Percentiles rank a stretch among this genome's conserved stretches.
These are phyloP conservation scores for Cyphomyrus discorhynchus DNA, from an alignment of 2,113 vertebrate species.

Conservation along the genomic window DNA sequence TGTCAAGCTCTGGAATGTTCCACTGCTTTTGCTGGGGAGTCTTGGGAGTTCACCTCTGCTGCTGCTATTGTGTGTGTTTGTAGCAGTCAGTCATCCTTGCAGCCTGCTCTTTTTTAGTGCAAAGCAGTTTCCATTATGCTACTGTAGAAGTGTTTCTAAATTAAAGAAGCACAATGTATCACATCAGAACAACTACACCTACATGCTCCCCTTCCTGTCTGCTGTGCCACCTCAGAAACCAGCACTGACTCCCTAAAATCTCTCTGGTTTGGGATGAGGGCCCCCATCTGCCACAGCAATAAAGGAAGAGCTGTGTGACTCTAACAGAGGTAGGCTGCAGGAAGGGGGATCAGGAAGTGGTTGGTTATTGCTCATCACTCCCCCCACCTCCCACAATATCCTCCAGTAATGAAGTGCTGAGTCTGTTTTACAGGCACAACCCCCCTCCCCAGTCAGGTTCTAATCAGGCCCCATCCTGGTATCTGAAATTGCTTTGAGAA, in stretches of 20 bases:
- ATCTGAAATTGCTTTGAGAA: neutral
- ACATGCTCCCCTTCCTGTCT: neutral
- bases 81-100: neutral
- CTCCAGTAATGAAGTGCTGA: neutral
- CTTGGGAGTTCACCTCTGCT: neutral
- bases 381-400: neutral
- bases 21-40: neutral
- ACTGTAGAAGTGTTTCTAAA: neutral
- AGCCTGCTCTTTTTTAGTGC: neutral
- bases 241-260: neutral
- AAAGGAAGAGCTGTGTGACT: neutral
- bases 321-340: neutral
- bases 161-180: neutral
- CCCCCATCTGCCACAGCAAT: neutral
- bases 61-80: neutral
- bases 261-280: neutral
- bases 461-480: neutral
- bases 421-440: neutral
- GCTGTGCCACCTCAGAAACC: neutral
- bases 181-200: neutral
- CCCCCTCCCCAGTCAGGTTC: neutral
- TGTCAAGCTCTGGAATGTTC: neutral
- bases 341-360: neutral
- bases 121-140: neutral
- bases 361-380: slow-evolving; percentile 2